phyloP scores from a whole-genome alignment of 2,797 vertebrate genomes.

The Zenarchopterus dispar region DNA sequence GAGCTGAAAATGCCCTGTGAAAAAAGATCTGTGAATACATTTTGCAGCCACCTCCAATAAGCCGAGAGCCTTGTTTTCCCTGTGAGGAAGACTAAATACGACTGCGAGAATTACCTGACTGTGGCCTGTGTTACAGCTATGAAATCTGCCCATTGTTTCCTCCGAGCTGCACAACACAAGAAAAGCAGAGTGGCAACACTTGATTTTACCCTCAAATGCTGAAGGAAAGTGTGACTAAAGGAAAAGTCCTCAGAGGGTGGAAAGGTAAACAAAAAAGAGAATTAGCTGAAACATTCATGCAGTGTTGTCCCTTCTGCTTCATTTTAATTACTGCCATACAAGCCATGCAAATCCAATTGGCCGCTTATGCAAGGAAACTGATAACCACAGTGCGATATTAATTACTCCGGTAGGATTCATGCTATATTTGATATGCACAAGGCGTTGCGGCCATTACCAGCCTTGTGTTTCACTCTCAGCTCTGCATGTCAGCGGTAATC shows the following conservation, averaged over 20 bases:
- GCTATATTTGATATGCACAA: conserved; percentile 82
- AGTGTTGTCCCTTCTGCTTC: conserved; percentile 61
- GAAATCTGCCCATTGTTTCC: conserved; percentile 49
- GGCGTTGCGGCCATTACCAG: conserved; percentile 72
- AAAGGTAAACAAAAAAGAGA: conserved; percentile 33
- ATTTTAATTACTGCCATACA: conserved; percentile 74
- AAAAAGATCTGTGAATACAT: conserved; percentile 55
- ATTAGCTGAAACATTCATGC: conserved; percentile 56
- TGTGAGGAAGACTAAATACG: conserved; percentile 18
- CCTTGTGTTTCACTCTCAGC: conserved; percentile 79
- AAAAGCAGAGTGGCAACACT: conserved; percentile 62
- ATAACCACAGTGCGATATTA: conserved; percentile 82
- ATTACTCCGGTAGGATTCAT: conserved; percentile 78
- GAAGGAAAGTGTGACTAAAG: conserved; percentile 52
- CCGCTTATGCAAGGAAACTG: conserved; percentile 82
- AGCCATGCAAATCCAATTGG: conserved; percentile 78
- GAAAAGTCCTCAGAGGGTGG: conserved; percentile 35
- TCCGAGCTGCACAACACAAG: conserved; percentile 27
- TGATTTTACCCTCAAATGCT: conserved; percentile 49
- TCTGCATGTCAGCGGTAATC: conserved; percentile 83
- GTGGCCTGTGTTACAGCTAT: conserved; percentile 38
- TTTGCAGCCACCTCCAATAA: conserved; percentile 26
- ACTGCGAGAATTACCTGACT: conserved; percentile 32
- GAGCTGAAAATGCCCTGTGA: conserved; percentile 33
- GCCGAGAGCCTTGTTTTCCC: conserved; percentile 10